Conservation (phyloP, 2,113 vertebrate species). For the Pteropus alecto region DNA sequence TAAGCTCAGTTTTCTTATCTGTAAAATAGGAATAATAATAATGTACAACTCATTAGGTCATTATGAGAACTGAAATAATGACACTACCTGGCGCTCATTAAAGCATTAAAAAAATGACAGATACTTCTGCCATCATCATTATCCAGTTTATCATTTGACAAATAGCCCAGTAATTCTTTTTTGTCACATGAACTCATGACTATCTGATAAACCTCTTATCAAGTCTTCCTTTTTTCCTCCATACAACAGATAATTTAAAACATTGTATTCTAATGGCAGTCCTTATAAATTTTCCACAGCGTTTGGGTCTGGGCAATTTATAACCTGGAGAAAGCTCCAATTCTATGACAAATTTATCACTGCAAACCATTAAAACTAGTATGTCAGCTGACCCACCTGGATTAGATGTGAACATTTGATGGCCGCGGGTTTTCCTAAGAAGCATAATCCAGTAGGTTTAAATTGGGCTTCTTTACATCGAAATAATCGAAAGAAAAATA, state of each 20-base stretch:
- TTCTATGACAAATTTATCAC: constrained; percentile 55
- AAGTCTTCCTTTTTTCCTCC: neutral
- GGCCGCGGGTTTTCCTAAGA: neutral
- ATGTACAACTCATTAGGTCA: neutral
- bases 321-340: constrained; percentile 8
- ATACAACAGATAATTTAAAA: constrained; percentile 55
- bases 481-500: neutral
- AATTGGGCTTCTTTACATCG: neutral
- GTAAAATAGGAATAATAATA: neutral
- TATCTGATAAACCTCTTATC: constrained; percentile 17
- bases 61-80: neutral
- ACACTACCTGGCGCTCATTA: neutral
- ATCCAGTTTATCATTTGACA: constrained; percentile 16
- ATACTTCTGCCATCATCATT: neutral
- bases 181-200: neutral
- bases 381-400: neutral
- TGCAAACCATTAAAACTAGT: constrained; percentile 43
- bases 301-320: constrained; percentile 28
- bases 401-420: neutral
- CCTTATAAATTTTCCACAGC: constrained; percentile 31
- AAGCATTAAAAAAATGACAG: neutral
- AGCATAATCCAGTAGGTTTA: neutral
- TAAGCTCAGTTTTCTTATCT: constrained; percentile 18
- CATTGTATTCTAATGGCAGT: constrained; percentile 33
- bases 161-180: neutral